Evolutionary conservation across 2,888 invertebrate genomes (phyloP), one percentile per base, ranked within the genome.

Genomic region (Agonopterix heracliana): DNA sequence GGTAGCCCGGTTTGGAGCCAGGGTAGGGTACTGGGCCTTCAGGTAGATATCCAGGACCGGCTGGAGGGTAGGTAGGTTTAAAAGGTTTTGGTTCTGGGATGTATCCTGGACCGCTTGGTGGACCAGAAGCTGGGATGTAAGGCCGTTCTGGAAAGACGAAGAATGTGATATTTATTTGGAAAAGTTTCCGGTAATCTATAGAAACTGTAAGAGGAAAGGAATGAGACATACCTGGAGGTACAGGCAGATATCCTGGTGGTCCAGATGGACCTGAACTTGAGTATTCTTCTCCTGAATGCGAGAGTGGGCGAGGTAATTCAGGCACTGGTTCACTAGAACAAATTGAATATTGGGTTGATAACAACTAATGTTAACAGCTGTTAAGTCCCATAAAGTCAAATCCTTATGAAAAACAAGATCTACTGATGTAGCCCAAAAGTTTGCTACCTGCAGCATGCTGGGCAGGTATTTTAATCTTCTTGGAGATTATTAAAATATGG

Each of bases 231-330:
- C 34, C 26, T 13, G 45, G 17, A n/a, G 71, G 66, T 26, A 66
- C 68, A 2, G 70, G 66, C 9, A 65, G 45, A 53, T 73, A 78
- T 2, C 55, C 66, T 0, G 34, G 44, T 7, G 71, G 66, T 8
- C 68, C 68, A 0, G 69, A 64, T 0, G 65, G 71, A 38, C 44
- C 58, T 17, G 41, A 12, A 13, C 59, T 61, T 14, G 68, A 48
- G 51, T 61, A 62, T 4, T 63, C 34, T 35, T 66, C 70, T 13
- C 61, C 65, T 3, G 59, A 59, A 0, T 67, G 61, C 4, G 66
- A 49, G 2, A 78, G 49, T 0, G 85, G 85, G 0, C 68, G 73
- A 0, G 85, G 86, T 1, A 84, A 51, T 54, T 86, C 84, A 10
- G 61, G 61, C 2, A 75, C 65, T 12, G 78, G 73, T 3, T 74